Percentiles rank a stretch among this genome's conserved stretches.
Evolutionary conservation across 64 coral and sea anemone species (phyloP).

Genomic region (Platygyra sinensis): DNA sequence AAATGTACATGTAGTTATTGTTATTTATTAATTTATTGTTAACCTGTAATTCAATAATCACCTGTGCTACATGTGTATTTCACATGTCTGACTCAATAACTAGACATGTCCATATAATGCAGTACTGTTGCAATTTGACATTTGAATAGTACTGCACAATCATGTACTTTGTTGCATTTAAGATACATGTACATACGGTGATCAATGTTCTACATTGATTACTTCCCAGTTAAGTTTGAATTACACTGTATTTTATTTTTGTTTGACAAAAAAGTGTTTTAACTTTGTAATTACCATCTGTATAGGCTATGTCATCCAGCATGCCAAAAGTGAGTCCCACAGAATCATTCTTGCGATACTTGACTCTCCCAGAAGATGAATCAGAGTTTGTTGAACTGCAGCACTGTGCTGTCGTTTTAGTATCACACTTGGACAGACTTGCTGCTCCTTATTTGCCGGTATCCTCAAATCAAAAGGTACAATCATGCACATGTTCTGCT

Average conservation of each 20-base stretch:
- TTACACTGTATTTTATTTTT: not conserved
- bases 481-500: no score
- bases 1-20: no score
- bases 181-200: no score
- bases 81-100: not conserved
- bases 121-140: not conserved
- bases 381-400: slow-evolving; percentile 89
- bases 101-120: not conserved
- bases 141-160: not conserved
- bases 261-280: not conserved
- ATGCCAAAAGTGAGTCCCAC: slow-evolving; percentile 91
- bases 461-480: slow-evolving; percentile 87
- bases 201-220: no score
- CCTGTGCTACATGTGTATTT: not conserved
- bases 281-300: not conserved
- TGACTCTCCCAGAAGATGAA: slow-evolving; percentile 89
- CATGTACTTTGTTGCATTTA: not conserved
- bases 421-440: slow-evolving; percentile 92
- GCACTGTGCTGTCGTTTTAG: slow-evolving; percentile 83
- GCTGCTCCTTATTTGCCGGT: slow-evolving; percentile 79
- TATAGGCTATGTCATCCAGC: slow-evolving; percentile 49
- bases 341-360: slow-evolving; percentile 91
- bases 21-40: not conserved
- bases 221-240: not conserved
- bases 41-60: not conserved